A percentile compares a stretch with the other conserved stretches of the same genome.
phyloP scores from a whole-genome alignment of 2,113 vertebrate species.

The Hippocampus guttulatus region DNA sequence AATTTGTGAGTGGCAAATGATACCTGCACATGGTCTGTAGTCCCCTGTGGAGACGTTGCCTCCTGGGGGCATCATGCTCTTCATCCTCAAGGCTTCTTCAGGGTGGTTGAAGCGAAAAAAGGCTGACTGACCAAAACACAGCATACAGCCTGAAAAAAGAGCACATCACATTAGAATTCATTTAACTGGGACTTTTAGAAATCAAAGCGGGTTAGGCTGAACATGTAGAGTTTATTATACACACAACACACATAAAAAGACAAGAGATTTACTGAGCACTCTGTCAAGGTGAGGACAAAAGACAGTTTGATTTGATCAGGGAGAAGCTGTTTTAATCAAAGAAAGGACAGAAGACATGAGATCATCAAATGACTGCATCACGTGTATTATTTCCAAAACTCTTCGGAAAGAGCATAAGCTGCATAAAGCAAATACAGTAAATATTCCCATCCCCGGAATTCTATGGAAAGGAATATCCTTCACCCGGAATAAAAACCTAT shows the following conservation, averaged over 20 bases:
- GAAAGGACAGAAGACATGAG: background rate
- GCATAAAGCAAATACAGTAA: background rate
- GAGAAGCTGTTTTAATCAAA: no score
- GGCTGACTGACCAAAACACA: constrained; percentile 91
- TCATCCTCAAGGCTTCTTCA: constrained; percentile 92
- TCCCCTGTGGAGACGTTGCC: constrained; percentile 48
- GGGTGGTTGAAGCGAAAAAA: constrained; percentile 97
- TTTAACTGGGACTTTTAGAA: background rate
- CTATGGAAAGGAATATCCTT: no score
- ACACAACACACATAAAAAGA: background rate
- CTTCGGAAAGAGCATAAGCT: background rate
- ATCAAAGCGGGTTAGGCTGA: background rate
- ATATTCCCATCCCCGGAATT: no score
- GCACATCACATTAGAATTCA: background rate
- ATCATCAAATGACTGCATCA: background rate
- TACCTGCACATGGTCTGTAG: constrained; percentile 56
- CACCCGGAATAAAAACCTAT: no score
- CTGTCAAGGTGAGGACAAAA: background rate
- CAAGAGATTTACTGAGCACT: background rate
- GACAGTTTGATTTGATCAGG: background rate
- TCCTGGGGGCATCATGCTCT: constrained; percentile 84
- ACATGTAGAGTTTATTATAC: background rate
- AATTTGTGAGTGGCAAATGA: background rate
- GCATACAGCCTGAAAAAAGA: constrained; percentile 82
- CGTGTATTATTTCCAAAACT: constrained; percentile 1